These are phyloP conservation scores for Platycercus adscitus DNA, from an alignment of 2,113 vertebrate species.

Conservation along the genomic window DNA sequence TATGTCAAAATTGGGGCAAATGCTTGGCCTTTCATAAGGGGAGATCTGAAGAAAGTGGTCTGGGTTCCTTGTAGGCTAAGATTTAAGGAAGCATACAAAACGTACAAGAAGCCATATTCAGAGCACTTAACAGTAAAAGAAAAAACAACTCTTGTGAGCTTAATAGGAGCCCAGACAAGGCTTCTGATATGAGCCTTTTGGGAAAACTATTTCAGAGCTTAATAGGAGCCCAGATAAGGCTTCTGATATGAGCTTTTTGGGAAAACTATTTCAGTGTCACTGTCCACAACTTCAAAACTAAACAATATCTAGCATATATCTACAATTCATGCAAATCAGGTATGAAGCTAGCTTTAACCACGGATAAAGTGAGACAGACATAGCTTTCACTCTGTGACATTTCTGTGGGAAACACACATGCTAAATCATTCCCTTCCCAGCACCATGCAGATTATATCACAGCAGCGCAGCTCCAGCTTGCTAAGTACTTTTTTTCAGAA, in stretches of 20 bases:
- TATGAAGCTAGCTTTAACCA: neutral
- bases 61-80: neutral
- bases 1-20: neutral
- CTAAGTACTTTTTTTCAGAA: neutral
- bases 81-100: neutral
- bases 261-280: neutral
- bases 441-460: accelerated
- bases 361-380: neutral
- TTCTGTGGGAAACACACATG: neutral
- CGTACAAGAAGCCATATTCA: neutral
- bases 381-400: neutral
- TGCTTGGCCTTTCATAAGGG: neutral
- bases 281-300: neutral
- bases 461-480: neutral
- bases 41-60: neutral
- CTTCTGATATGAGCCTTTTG: neutral
- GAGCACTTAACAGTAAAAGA: neutral
- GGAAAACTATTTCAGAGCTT: neutral
- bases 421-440: neutral
- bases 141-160: neutral
- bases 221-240: neutral
- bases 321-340: neutral
- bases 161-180: neutral
- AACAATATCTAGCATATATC: neutral
- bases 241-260: neutral